Evolutionary conservation across 2,113 vertebrate species (phyloP), one percentile per base, ranked within the genome.

Genomic region (Sphaerodactylus townsendi): DNA sequence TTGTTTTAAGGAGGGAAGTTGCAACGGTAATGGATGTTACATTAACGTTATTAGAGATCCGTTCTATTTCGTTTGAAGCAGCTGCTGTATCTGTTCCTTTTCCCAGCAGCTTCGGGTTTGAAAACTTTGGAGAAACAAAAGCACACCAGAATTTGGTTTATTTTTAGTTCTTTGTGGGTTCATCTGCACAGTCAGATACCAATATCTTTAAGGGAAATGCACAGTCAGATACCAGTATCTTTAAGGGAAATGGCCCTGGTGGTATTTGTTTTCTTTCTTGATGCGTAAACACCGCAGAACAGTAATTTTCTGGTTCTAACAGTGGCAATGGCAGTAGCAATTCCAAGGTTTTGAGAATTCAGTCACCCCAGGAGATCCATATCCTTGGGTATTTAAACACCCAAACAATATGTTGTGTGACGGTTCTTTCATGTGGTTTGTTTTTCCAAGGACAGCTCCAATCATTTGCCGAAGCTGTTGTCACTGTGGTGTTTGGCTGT

Each of bases 21-120:
- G 35, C 75, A 91, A 87, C 90, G 92, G 84, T 85, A 84, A 85
- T 87, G 91, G 88, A 91, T 71, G 48, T 87, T 77, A 1, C 68
- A 10, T 84, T 77, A 71, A 70, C 65, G 88, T 84, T 59, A 82
- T 80, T 0, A 3, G 80, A 87, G 85, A 85, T 70, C 78, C 86
- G 83, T 91, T 77, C 73, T 90, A 84, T 81, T 83, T 69, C 0
- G 90, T 87, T 85, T 78, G 5, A 1, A 46, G 1, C 79, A 64
- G 33, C 80, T 81, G 77, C 86, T 86, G 78, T 33, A 75, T 75
- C 87, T 30, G 14, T 79, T 35, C 46, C 88, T 88, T 85, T 81
- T 77, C 13, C 2, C 73, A 78, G 89, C 84, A 86, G 80, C 72
- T 0, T 1, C 82, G 90, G 70, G 75, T 91, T 21, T 4, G 9